Evolutionary conservation across 2,797 vertebrate species (phyloP), one percentile per base, ranked within the genome.

Genomic region (Scomberomorus guttatus): DNA sequence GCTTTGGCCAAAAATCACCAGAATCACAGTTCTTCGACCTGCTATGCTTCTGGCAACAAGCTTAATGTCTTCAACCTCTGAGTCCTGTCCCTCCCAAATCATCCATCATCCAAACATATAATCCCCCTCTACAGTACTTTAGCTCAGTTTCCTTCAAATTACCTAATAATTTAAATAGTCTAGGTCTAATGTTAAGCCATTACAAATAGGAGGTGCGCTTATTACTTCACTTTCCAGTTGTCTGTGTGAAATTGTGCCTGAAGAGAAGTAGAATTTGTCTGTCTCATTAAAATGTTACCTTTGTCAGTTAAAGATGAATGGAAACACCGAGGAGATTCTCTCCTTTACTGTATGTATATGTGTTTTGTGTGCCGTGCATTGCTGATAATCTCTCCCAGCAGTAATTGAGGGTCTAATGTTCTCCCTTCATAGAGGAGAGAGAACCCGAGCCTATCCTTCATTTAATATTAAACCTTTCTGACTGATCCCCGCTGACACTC

Each of bases 401-500:
- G 83, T 93, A 93, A 92, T 82, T 89, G 90, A 85, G 87, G 77
- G 88, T 91, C 83, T 84, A 85, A 80, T 87, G 83, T 92, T 91
- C 61, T 67, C 57, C 58, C 62, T 17, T 66, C 75, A 81, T 62
- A 85, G 75, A 83, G 65, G 37, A 87, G 65, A 57, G 79, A 83
- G 79, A 95, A 94, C 91, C 75, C 1, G 89, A 95, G 77, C 84
- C 90, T 56, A 56, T 54, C 67, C 80, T 85, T 94, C 82, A 89
- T 93, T 90, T 86, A 90, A 93, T 94, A 94, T 94, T 84, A 91
- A 95, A 89, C 86, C 77, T 76, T 75, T 89, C 73, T 83, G 89
- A 93, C 87, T 84, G 87, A 92, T 79, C 83, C 81, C 75, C 15
- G 29, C 70, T 86, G 82, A 89, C 75, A 77, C 84, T 89, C 72